These are phyloP conservation scores for Xyliphius kryptos DNA, from an alignment of 2,113 vertebrate species.

Conservation along the genomic window DNA sequence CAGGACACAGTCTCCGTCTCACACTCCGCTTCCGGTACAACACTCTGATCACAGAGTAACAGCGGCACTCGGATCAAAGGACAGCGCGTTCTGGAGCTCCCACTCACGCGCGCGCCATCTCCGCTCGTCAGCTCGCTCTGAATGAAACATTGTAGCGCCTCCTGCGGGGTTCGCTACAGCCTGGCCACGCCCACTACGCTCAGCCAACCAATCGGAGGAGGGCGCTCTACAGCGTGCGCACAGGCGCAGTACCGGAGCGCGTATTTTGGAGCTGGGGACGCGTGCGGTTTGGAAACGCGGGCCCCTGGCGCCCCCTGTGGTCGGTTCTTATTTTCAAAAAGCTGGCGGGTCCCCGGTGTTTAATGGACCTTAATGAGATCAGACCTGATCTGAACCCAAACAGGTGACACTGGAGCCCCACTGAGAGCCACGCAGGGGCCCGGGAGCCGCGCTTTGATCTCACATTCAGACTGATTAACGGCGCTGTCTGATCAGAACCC, in stretches of 20 bases:
- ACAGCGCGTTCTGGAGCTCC: neutral
- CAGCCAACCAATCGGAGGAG: conserved; percentile 1
- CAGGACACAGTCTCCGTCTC: too few relatives aligned
- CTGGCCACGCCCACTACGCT: conserved; percentile 10
- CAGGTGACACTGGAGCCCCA: neutral
- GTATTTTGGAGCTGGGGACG: neutral
- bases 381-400: neutral
- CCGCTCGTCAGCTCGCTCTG: neutral
- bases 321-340: too few relatives aligned
- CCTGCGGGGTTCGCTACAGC: neutral
- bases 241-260: neutral
- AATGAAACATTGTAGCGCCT: conserved; percentile 19
- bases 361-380: neutral
- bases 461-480: too few relatives aligned
- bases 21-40: too few relatives aligned
- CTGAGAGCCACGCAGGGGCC: neutral
- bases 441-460: conserved; percentile 16
- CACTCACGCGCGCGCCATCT: neutral
- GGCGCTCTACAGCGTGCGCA: neutral
- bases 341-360: neutral
- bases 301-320: conserved; percentile 1
- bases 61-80: neutral
- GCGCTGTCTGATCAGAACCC: neutral
- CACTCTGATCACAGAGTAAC: too few relatives aligned
- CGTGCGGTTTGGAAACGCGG: neutral